phyloP scores from a whole-genome alignment of 2,113 vertebrate genomes.

The Varanus komodoensis region DNA sequence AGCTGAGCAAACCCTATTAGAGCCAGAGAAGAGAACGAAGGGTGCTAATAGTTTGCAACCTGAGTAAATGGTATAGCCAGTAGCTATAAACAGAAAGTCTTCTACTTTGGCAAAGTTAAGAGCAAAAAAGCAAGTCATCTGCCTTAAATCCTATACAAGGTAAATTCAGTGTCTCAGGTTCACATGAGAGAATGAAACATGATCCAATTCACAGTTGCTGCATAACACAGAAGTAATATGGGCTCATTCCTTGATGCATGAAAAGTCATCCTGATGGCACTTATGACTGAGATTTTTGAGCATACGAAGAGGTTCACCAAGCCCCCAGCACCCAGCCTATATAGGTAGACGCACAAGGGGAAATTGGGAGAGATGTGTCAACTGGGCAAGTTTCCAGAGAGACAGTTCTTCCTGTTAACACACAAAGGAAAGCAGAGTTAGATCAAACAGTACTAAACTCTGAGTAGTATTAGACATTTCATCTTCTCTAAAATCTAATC shows the following conservation, averaged over 20 bases:
- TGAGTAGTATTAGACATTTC: background rate
- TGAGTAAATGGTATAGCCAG: background rate
- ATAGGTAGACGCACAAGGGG: background rate
- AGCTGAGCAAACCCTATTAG: background rate
- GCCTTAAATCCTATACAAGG: background rate
- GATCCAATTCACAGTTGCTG: background rate
- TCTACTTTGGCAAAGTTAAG: background rate
- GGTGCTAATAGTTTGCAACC: constrained; percentile 4
- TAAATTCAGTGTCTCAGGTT: background rate
- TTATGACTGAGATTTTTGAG: background rate
- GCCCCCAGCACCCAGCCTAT: background rate
- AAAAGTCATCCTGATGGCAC: background rate
- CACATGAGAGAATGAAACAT: background rate
- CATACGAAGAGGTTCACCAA: background rate
- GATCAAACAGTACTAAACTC: background rate
- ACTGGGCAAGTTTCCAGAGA: background rate
- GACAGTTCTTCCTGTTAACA: background rate
- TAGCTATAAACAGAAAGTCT: background rate
- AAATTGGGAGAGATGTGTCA: background rate
- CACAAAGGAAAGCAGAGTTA: background rate
- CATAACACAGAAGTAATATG: background rate
- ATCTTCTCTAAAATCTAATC: background rate
- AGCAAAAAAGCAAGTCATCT: background rate
- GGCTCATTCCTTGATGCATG: too few relatives aligned
- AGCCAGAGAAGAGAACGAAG: background rate